Evolutionary conservation across 2,113 vertebrate species (phyloP).

Genomic region (Hypocryptadius cinnamomeus): DNA sequence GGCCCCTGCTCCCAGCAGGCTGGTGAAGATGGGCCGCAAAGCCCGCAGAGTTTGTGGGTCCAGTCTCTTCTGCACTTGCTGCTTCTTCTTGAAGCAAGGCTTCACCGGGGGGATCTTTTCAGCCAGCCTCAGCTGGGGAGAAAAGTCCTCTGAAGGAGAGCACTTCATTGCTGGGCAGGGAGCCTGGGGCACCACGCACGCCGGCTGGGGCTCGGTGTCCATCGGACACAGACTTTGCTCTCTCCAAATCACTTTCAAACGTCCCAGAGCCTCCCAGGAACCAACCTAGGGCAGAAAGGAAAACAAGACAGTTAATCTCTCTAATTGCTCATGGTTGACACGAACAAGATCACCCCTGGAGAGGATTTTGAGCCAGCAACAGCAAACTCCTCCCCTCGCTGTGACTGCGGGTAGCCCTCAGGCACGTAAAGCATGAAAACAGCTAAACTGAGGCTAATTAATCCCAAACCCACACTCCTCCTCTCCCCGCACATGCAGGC

Average conservation of each 20-base stretch:
- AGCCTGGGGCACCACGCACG: conserved; percentile 64
- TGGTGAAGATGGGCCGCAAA: conserved; percentile 85
- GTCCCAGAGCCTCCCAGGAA: conserved; percentile 45
- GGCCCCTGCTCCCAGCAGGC: conserved; percentile 80
- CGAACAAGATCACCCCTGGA: conserved; percentile 48
- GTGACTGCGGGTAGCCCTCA: conserved; percentile 45
- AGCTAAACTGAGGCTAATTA: conserved; percentile 30
- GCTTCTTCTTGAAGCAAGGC: conserved; percentile 97
- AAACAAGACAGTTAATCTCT: conserved; percentile 56
- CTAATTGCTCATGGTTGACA: conserved; percentile 44
- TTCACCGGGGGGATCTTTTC: conserved; percentile 90
- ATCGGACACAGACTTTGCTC: conserved; percentile 68
- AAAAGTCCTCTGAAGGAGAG: conserved; percentile 71
- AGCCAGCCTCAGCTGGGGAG: conserved; percentile 73
- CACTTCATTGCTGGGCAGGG: conserved; percentile 66
- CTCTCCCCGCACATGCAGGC: conserved; percentile 1
- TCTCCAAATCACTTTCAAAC: conserved; percentile 63
- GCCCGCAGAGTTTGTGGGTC: conserved; percentile 84
- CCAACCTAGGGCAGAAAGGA: conserved; percentile 55
- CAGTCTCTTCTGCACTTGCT: conserved; percentile 83
- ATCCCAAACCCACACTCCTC: conserved; percentile 26
- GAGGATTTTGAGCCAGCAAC: conserved; percentile 20
- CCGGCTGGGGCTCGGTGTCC: conserved; percentile 69
- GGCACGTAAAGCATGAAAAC: conserved; percentile 46
- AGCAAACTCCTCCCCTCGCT: conserved; percentile 28